phyloP scores from a whole-genome alignment of 2,888 invertebrate genomes.

The Phengaris alcon region DNA sequence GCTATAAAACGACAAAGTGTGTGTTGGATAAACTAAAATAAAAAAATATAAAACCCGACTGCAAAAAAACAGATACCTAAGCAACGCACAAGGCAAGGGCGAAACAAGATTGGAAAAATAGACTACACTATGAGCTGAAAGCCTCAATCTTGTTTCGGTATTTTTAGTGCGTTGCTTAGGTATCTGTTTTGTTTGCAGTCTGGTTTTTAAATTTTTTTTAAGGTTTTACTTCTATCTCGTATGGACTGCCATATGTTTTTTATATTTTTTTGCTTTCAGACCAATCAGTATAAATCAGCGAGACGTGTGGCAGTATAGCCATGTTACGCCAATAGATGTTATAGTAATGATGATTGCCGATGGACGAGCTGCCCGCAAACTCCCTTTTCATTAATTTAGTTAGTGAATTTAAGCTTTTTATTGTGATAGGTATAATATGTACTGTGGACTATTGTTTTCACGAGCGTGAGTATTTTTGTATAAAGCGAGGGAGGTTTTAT shows the following conservation, averaged over 20 bases:
- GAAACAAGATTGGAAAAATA: too few species aligned
- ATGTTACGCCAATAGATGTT: slow-evolving; percentile 57
- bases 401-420: slow-evolving; percentile 9
- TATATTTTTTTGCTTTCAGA: slow-evolving; percentile 31
- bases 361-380: background rate
- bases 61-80: too few species aligned
- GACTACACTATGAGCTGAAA: too few species aligned
- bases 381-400: background rate
- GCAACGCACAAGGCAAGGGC: too few species aligned
- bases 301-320: slow-evolving; percentile 43
- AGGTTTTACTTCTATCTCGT: too few species aligned
- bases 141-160: too few species aligned
- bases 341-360: background rate
- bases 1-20: too few species aligned
- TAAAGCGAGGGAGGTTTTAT: slow-evolving; percentile 6
- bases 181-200: too few species aligned
- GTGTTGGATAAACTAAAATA: too few species aligned
- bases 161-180: too few species aligned
- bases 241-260: background rate
- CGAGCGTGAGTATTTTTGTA: background rate
- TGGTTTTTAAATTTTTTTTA: too few species aligned
- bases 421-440: background rate
- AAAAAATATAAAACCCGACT: too few species aligned
- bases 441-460: background rate
- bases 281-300: slow-evolving; percentile 30